Evolutionary conservation across 2,888 invertebrate species (phyloP), one percentile per base, ranked within the genome.

Genomic region (Drosophila bunnanda): DNA sequence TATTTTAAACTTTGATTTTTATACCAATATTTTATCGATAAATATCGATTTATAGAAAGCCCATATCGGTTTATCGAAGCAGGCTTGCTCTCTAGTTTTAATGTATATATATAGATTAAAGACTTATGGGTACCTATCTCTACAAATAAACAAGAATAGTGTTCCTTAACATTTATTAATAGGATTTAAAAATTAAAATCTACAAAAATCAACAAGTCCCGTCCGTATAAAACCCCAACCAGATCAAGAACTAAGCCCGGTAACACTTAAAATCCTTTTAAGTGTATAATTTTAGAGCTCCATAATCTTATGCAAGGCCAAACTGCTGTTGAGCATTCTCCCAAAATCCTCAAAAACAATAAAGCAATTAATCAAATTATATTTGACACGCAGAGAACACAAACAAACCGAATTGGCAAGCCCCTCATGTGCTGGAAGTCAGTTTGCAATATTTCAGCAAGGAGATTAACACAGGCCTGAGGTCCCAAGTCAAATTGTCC

Each of bases 331-430:
- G n/a, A 41, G 44, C 69, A 71, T 70, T 69, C 70, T 60, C 15
- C 34, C 36, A 20, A 15, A 25, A 25, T 62, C 54, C 57, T 77
- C 66, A 22, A 50, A 75, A 75, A 85, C 85, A 88, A 88, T 83
- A 75, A 76, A 78, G 80, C 86, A 83, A 88, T 88, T 88, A 88
- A 86, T 86, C 85, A 85, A 68, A 86, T 72, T 86, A 86, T 80
- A 83, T 81, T 72, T 81, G 80, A 83, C 80, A 78, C 41, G 55
- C 55, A 66, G 54, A 41, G 66, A 44, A 77, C 53, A 70, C 70
- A 82, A 78, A 85, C 72, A 74, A 69, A 65, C 69, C 71, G 61
- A 72, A 77, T 77, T 75, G 55, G 74, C 76, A 77, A 70, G 28
- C 46, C 46, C 46, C 46, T 76, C 75, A 25, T 25, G 25, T 28